Conservation (phyloP, 2,888 invertebrate genomes). For the Caenorhabditis sulstoni region DNA sequence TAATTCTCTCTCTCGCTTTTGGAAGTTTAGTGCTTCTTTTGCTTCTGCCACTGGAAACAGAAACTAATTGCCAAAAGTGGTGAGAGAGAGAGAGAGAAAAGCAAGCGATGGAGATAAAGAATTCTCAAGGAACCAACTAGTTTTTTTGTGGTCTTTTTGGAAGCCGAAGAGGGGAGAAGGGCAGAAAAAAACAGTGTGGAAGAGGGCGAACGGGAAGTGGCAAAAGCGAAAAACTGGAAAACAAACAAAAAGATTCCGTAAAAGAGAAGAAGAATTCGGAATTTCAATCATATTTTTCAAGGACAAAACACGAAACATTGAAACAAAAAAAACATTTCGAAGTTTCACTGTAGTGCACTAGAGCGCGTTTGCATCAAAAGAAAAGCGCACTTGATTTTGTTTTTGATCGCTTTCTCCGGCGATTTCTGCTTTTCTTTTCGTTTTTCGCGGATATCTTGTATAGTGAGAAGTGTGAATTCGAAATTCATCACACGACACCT, state of each 20-base stretch:
- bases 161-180: background rate
- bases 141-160: slow-evolving; percentile 9
- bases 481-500: background rate
- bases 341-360: background rate
- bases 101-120: slow-evolving; percentile 30
- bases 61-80: slow-evolving; percentile 51
- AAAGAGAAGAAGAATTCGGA: background rate
- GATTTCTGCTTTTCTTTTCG: background rate
- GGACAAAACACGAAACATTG: background rate
- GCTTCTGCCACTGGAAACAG: slow-evolving; percentile 7
- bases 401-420: background rate
- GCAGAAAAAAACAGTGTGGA: too few species aligned
- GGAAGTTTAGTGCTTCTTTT: background rate
- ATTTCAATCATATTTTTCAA: background rate
- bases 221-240: background rate
- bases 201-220: too few species aligned
- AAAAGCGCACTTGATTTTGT: background rate
- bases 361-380: slow-evolving; percentile 9
- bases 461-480: background rate
- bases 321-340: background rate
- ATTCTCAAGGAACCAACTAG: slow-evolving; percentile 22
- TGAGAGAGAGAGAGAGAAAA: slow-evolving; percentile 15
- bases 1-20: background rate
- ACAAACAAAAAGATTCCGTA: background rate
- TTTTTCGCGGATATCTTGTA: background rate